Evolutionary conservation across 2,113 vertebrate species (phyloP).

Genomic region (Prunella himalayana): DNA sequence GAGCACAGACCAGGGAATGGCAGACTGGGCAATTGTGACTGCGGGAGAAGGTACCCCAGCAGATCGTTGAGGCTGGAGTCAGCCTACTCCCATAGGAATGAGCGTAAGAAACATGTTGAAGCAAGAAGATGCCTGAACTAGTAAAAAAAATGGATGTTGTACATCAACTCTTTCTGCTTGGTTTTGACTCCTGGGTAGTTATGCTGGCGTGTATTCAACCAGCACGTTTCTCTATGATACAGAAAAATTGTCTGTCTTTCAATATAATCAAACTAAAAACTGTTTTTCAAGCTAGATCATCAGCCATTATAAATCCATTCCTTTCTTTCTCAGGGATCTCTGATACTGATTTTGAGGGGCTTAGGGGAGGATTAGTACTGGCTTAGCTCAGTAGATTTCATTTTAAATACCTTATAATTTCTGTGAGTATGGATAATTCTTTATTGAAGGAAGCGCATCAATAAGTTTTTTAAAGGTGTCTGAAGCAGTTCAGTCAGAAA

Average conservation of each 20-base stretch:
- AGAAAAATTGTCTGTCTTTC: not conserved
- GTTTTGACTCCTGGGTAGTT: not conserved
- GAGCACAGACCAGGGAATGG: not conserved
- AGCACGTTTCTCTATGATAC: not conserved
- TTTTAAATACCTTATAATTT: not conserved
- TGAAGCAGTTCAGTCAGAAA: not conserved
- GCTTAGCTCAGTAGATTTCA: not conserved
- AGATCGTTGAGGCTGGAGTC: not conserved
- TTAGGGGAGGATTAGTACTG: not conserved
- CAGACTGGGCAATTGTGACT: not conserved
- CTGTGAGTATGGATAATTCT: not conserved
- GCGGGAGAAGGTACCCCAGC: not conserved
- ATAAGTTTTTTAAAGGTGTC: not conserved
- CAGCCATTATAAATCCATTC: not conserved
- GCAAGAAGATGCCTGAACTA: not conserved
- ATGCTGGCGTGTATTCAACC: not conserved
- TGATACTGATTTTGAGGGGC: not conserved
- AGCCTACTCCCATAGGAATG: not conserved
- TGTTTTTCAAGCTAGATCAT: not conserved
- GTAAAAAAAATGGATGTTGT: not conserved
- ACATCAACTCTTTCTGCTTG: not conserved
- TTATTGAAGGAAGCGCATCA: not conserved
- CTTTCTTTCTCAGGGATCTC: not conserved
- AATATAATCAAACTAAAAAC: not conserved
- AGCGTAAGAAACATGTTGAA: not conserved